Evolutionary conservation across 2,888 invertebrate species (phyloP).

Genomic region (Pemphredon lugubris): DNA sequence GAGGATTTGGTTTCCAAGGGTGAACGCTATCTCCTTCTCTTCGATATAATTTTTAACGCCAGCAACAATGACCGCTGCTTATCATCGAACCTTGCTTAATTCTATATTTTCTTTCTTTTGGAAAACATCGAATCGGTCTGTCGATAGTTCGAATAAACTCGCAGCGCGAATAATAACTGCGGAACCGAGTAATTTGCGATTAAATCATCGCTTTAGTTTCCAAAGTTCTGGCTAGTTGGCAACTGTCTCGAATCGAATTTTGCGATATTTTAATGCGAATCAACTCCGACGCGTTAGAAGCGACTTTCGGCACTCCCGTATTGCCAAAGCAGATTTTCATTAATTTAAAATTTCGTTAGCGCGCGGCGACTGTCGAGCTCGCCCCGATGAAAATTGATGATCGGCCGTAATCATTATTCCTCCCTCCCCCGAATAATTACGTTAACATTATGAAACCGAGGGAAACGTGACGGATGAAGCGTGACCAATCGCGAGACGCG

Average conservation of each 20-base stretch:
- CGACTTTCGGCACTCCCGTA: neutral
- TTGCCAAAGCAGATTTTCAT: neutral
- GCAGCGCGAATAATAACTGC: no score
- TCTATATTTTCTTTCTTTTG: no score
- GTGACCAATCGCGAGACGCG: neutral
- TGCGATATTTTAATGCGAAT: neutral
- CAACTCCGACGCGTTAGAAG: neutral
- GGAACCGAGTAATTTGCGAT: no score
- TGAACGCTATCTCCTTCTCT: no score
- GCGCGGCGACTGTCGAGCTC: neutral
- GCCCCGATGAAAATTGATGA: neutral
- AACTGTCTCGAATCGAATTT: neutral
- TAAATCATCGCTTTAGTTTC: no score
- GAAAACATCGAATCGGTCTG: no score
- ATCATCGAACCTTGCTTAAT: no score
- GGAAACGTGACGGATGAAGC: neutral
- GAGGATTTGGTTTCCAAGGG: no score
- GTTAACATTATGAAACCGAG: neutral
- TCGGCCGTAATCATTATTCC: neutral
- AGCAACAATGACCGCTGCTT: no score
- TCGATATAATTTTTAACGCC: no score
- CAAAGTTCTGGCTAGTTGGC: neutral
- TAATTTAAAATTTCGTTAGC: neutral
- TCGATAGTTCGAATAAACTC: no score
- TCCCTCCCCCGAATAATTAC: neutral